Evolutionary conservation across 2,888 invertebrate genomes (phyloP).

Genomic region (Amiota minor): DNA sequence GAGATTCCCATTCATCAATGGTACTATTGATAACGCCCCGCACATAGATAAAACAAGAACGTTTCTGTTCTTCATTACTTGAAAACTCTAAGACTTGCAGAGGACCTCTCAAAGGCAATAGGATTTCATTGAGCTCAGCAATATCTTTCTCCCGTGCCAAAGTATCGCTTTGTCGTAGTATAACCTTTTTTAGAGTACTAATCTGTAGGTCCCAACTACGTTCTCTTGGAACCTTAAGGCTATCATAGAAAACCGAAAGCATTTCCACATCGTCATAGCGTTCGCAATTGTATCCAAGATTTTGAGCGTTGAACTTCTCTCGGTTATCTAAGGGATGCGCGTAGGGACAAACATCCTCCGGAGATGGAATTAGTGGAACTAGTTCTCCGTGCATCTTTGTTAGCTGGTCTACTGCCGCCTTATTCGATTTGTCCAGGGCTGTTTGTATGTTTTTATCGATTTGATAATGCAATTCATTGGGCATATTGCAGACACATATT

Average conservation of each 20-base stretch:
- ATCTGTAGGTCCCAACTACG: conserved; percentile 49
- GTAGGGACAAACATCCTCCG: conserved; percentile 48
- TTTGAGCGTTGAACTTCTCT: conserved; percentile 47
- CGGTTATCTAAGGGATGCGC: conserved; percentile 52
- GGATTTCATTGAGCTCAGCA: conserved; percentile 35
- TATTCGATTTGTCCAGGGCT: conserved; percentile 46
- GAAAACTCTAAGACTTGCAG: conserved; percentile 34
- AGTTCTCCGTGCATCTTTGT: conserved; percentile 41
- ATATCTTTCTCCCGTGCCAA: conserved; percentile 42
- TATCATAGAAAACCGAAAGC: conserved; percentile 46
- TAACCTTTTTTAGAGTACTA: conserved; percentile 36
- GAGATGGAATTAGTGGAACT: conserved; percentile 44
- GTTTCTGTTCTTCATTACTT: conserved; percentile 46
- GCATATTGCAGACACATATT: conserved; percentile 43
- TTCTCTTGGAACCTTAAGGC: conserved; percentile 56
- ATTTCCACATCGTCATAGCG: conserved; percentile 55
- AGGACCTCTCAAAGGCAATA: conserved; percentile 46
- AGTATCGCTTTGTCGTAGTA: conserved; percentile 36
- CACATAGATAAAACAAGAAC: conserved; percentile 56
- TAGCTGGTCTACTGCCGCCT: conserved; percentile 31
- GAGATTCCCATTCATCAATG: conserved; percentile 60
- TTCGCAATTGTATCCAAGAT: conserved; percentile 46
- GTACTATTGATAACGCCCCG: conserved; percentile 54
- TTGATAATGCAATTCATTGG: conserved; percentile 36
- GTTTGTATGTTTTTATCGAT: conserved; percentile 40